A percentile compares a stretch with the other conserved stretches of the same genome.
Evolutionary conservation across 2,888 invertebrate genomes (phyloP).

Genomic region (Cataglyphis livida): DNA sequence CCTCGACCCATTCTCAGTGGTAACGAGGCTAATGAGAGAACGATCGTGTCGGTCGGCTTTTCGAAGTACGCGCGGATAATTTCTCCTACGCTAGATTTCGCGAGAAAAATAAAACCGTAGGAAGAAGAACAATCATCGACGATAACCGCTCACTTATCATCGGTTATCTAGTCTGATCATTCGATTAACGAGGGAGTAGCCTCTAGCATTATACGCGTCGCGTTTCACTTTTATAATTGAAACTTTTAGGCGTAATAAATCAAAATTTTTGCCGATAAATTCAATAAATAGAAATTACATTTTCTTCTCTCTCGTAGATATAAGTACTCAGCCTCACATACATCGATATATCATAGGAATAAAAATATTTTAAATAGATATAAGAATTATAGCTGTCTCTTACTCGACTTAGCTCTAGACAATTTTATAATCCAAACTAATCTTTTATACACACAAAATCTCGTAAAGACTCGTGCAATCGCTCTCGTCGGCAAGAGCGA

Average conservation of each 20-base stretch:
- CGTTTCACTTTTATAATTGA: conserved; percentile 27
- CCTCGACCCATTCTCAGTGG: conserved; percentile 71
- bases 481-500: conserved; percentile 73
- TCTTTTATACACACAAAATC: background rate
- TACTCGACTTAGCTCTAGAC: background rate
- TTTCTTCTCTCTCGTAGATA: background rate
- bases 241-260: conserved; percentile 16
- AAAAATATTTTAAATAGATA: background rate
- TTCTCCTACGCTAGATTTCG: conserved; percentile 82
- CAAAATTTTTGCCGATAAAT: background rate
- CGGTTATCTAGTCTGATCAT: conserved; percentile 12
- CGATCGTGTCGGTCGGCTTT: conserved; percentile 77
- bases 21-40: conserved; percentile 84
- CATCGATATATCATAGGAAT: background rate
- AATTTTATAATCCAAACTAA: background rate
- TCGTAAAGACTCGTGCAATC: background rate
- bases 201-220: background rate
- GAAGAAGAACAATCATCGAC: conserved; percentile 73
- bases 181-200: conserved; percentile 8
- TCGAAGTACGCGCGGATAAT: conserved; percentile 79
- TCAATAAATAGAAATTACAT: background rate
- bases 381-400: background rate
- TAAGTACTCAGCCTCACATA: background rate
- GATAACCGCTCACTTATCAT: conserved; percentile 29
- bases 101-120: conserved; percentile 77